These are phyloP conservation scores for Tenodera sinensis DNA, from an alignment of 2,888 invertebrate species.

Conservation along the genomic window DNA sequence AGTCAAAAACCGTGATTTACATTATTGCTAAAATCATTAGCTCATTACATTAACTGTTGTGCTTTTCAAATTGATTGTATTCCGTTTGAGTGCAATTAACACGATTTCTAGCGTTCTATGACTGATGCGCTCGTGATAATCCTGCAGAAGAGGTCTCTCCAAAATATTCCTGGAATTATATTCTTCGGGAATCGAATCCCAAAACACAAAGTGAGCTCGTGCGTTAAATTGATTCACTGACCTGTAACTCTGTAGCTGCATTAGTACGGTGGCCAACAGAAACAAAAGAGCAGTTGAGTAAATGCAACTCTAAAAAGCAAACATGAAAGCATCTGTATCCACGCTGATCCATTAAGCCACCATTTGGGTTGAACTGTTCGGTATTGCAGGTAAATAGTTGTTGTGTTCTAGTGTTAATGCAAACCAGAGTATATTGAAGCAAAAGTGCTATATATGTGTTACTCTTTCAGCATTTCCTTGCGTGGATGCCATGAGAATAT, in stretches of 20 bases:
- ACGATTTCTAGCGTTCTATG: too few relatives aligned
- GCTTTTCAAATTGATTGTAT: too few relatives aligned
- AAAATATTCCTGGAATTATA: neutral
- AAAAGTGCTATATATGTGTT: neutral
- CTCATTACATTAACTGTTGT: too few relatives aligned
- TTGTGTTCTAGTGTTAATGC: neutral
- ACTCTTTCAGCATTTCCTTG: too few relatives aligned
- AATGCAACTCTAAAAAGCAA: neutral
- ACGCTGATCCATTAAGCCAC: neutral
- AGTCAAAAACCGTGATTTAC: too few relatives aligned
- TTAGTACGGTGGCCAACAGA: neutral
- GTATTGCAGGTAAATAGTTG: neutral
- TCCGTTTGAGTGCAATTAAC: too few relatives aligned
- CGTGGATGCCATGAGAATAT: too few relatives aligned
- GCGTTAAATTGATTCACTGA: neutral
- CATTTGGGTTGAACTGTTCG: neutral
- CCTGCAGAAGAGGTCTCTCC: neutral
- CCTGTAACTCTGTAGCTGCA: neutral
- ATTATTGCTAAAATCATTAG: too few relatives aligned
- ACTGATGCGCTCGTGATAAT: neutral
- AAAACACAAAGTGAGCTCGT: neutral
- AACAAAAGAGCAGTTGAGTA: neutral
- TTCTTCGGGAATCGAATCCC: neutral
- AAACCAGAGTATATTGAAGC: neutral
- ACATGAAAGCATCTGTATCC: neutral